Evolutionary conservation across 2,113 vertebrate species (phyloP).

Genomic region (Scopus umbretta): DNA sequence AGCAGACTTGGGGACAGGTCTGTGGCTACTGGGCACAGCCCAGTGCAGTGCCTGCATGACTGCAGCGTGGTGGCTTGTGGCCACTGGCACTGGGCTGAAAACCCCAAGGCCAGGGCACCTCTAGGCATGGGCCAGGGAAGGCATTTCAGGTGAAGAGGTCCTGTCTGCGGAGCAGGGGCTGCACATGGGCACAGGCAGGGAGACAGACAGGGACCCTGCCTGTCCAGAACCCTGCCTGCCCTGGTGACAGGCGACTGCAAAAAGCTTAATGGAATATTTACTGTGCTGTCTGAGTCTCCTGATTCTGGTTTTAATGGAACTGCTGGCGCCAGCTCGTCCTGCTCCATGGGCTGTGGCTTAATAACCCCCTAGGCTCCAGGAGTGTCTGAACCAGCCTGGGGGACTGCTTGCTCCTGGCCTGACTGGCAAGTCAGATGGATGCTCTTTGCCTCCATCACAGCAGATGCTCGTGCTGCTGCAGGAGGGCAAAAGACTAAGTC

Average conservation of each 20-base stretch:
- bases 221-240: background rate
- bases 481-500: background rate
- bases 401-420: background rate
- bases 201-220: no score
- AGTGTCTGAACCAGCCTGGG: rapidly evolving
- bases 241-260: rapidly evolving
- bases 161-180: rapidly evolving
- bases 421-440: rapidly evolving
- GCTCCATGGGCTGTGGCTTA: background rate
- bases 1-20: no score
- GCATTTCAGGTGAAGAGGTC: background rate
- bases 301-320: background rate
- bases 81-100: background rate
- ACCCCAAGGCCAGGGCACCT: rapidly evolving
- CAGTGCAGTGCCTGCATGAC: background rate
- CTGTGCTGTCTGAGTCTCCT: no score
- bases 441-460: background rate
- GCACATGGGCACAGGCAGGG: background rate
- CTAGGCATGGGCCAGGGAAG: rapidly evolving
- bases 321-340: background rate
- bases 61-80: rapidly evolving
- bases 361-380: rapidly evolving
- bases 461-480: background rate
- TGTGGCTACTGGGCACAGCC: background rate
- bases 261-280: background rate